These are phyloP conservation scores for Thermophis baileyi DNA, from an alignment of 2,113 vertebrate species.

Conservation along the genomic window DNA sequence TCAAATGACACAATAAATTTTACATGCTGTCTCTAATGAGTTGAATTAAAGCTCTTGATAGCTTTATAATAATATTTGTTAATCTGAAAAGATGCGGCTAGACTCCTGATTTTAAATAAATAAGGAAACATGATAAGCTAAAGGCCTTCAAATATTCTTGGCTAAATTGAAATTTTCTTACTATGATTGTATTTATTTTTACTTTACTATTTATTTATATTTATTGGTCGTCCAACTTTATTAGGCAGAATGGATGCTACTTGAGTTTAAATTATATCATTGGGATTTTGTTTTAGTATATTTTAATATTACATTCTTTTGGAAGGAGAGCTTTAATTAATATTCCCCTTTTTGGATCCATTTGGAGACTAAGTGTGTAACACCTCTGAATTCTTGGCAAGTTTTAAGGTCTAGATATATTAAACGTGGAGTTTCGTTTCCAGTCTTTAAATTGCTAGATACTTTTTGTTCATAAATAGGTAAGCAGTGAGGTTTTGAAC, in stretches of 20 bases:
- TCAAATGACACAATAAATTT: not conserved
- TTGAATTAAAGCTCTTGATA: not conserved
- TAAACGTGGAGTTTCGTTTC: not conserved
- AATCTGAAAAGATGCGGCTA: not conserved
- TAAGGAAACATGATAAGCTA: not conserved
- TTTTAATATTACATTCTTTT: not conserved
- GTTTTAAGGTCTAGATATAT: not conserved
- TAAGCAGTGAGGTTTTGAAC: not conserved
- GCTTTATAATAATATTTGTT: not conserved
- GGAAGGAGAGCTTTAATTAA: not conserved
- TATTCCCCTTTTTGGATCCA: not conserved
- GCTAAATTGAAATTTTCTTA: not conserved
- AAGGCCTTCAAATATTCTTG: not conserved
- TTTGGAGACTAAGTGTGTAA: not conserved
- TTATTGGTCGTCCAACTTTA: not conserved
- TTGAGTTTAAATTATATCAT: not conserved
- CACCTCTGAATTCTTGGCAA: not conserved
- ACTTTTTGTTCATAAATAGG: not conserved
- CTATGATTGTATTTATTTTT: not conserved
- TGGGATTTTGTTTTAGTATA: not conserved
- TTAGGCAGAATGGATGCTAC: not conserved
- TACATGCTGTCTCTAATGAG: not conserved
- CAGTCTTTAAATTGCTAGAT: not conserved
- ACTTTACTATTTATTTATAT: not conserved
- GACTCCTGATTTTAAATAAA: not conserved